Base-by-base conservation (phyloP, 2,888 invertebrate species). In the Xylota sylvarum region DNA sequence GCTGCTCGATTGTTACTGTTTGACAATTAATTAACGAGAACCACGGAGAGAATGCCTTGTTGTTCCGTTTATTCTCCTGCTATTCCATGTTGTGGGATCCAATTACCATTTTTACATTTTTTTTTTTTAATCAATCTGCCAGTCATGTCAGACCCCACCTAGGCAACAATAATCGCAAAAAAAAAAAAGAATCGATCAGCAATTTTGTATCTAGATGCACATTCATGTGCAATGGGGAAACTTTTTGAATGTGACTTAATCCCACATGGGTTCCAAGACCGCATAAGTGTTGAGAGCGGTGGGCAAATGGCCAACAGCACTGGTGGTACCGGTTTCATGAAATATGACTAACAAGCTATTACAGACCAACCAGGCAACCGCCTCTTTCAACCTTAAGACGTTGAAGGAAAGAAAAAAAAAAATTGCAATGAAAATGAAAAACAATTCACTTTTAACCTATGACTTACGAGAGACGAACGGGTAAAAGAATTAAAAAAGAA, bases 21-120 rank as follows among this genome's bases (percentile, higher is more conserved):
- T 67, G 81, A 70, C 85, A 65, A 85, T 85, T 76, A 81, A 85
- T 81, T 76, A 70, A 46, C 58, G 27, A 85, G 85, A 85, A 85
- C 72, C 43, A 81, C 35, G 81, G 65, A 81, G 62, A 72, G 77
- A 82, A 64, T 19, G 27, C 32, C 32, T 23, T 48, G 58, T 9
- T 60, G 73, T 80, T 80, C 70, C 62, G 80, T 80, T 37, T 37
- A 72, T 70, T 78, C 72, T 79, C 6, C 6, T 23, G 32, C 37
- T 37, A 9, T 37, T 23, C 30, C 4, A 1, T 30, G 12, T 50
- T 56, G 6, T 5, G 70, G 56, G 62, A 50, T 79, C 78, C 78
- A 79, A 70, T 79, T 79, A 79, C 70, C 35, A 14, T 46, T 62
- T 56, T 43, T 43, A 27, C 7, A 2, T 27, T 32, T 12, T 77